Evolutionary conservation across 2,888 invertebrate species (phyloP).

Genomic region (Merodon equestris): DNA sequence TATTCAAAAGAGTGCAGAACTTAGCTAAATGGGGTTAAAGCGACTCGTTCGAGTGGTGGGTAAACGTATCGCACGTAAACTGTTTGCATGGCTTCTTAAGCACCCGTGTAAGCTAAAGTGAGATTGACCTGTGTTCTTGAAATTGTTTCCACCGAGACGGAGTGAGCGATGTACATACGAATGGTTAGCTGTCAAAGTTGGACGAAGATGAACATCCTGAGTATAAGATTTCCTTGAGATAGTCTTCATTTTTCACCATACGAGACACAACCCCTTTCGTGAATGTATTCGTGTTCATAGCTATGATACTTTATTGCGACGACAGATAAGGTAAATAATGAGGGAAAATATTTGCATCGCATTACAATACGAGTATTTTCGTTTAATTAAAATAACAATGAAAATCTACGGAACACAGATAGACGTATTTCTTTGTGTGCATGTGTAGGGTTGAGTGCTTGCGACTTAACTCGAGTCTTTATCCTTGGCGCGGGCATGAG

Average conservation of each 20-base stretch:
- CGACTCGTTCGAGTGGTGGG: conserved; percentile 45
- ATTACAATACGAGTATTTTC: conserved; percentile 70
- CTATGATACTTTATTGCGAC: conserved; percentile 54
- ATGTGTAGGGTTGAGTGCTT: conserved; percentile 1
- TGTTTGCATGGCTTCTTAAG: conserved; percentile 59
- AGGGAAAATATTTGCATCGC: conserved; percentile 72
- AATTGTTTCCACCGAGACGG: too few species aligned
- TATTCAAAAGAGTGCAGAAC: conserved; percentile 38
- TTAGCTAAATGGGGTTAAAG: conserved; percentile 64
- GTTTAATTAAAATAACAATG: conserved; percentile 72
- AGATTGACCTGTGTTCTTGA: conserved; percentile 62
- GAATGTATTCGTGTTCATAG: not conserved
- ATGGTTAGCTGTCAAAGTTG: conserved; percentile 7
- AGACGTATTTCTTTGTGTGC: conserved; percentile 6
- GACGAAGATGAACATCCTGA: not conserved
- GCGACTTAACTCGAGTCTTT: conserved; percentile 37
- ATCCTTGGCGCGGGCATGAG: conserved; percentile 54
- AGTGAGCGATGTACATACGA: conserved; percentile 3
- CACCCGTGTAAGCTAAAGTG: conserved; percentile 31
- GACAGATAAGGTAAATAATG: conserved; percentile 70
- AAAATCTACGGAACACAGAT: conserved; percentile 34
- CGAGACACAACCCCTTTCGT: conserved; percentile 44
- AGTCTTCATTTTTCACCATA: conserved; percentile 6
- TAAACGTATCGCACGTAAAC: conserved; percentile 42
- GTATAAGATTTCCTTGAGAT: conserved; percentile 51